Evolutionary conservation across 2,888 invertebrate species (phyloP), one percentile per base, ranked within the genome.

Genomic region (Drosophila lutescens): DNA sequence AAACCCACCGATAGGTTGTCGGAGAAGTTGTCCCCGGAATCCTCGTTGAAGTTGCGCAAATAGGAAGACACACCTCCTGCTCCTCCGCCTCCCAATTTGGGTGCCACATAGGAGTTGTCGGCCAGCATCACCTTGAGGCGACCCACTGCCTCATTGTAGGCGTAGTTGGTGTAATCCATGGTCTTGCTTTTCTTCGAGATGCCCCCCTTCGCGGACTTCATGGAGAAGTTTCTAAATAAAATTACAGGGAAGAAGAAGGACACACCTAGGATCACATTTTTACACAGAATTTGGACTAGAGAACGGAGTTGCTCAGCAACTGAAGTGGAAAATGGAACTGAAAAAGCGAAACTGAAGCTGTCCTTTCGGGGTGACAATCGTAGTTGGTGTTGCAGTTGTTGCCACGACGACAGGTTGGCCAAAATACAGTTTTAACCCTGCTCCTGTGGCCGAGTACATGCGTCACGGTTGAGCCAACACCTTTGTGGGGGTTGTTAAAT

Each of bases 91-190:
- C 79, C 76, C 40, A 78, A 66, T 46, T 89, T 88, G 70, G 93
- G 92, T 70, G 96, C 74, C 49, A 54, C 59, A 87, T 96, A 96
- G 74, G 96, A 96, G 63, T 80, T 85, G 78, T 96, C 96, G 0
- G 96, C 95, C 70, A 97, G 91, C 76, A 97, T 94, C 85, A 96
- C 95, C 90, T 96, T 94, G 54, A 97, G 92, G 71, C 96, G 95
- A 0, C 95, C 95, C 5, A 97, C 97, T 13, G 97, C 97, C 91
- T 97, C 97, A 78, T 96, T 95, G 88, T 97, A 97, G 7, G 96
- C 96, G 81, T 95, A 93, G 90, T 97, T 97, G 0, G 96, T 97
- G 82, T 97, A 97, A 92, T 97, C 96, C 55, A 95, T 95, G 51
- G 95, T 93, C 76, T 91, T 91, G 51, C 84, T 83, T 78, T 91